A percentile compares a stretch with the other conserved stretches of the same genome.
Evolutionary conservation across 2,888 invertebrate species (phyloP).

Genomic region (Julus scandinavius): DNA sequence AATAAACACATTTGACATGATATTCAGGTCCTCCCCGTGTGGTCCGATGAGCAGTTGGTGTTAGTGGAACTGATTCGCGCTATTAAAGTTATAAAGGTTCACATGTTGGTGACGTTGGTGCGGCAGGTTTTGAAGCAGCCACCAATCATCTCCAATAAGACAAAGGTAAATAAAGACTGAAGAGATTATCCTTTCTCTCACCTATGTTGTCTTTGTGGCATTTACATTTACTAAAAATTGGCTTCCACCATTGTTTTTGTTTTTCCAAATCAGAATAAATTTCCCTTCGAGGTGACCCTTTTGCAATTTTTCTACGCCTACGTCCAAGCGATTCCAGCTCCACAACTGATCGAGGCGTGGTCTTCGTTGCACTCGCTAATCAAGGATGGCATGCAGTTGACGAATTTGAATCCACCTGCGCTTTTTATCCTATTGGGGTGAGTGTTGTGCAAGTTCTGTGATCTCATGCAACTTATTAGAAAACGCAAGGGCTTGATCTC

Average conservation of each 20-base stretch:
- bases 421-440: slow-evolving; percentile 80
- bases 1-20: neutral
- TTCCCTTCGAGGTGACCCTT: slow-evolving; percentile 79
- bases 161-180: slow-evolving; percentile 61
- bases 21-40: slow-evolving; percentile 72
- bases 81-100: slow-evolving; percentile 84
- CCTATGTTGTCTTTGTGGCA: neutral
- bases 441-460: slow-evolving; percentile 59
- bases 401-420: slow-evolving; percentile 74
- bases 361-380: slow-evolving; percentile 78
- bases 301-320: slow-evolving; percentile 83
- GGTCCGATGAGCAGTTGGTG: slow-evolving; percentile 77
- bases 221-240: too few species aligned
- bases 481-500: too few species aligned
- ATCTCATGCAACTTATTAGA: neutral
- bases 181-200: slow-evolving; percentile 4
- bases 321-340: slow-evolving; percentile 71
- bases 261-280: slow-evolving; percentile 63
- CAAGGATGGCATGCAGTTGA: slow-evolving; percentile 76
- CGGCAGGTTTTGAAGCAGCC: slow-evolving; percentile 84
- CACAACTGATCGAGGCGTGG: slow-evolving; percentile 83
- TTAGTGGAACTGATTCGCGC: slow-evolving; percentile 82
- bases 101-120: slow-evolving; percentile 83
- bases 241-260: too few species aligned
- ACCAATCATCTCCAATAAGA: slow-evolving; percentile 63